phyloP scores from a whole-genome alignment of 2,888 invertebrate genomes.

The Noctuana brunneofusca region DNA sequence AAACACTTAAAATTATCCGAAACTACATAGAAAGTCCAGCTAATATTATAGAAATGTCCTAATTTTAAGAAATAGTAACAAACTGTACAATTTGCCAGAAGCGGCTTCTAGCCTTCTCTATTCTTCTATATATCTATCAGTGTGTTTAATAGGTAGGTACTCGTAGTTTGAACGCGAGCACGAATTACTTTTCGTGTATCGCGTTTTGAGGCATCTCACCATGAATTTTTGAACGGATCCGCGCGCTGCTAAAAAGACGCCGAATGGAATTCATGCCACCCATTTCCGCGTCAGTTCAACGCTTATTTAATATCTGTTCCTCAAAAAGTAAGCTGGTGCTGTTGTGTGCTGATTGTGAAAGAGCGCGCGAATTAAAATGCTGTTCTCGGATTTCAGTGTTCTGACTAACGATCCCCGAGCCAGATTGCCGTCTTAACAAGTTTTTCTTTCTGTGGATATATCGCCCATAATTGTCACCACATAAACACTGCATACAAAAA shows the following conservation, averaged over 20 bases:
- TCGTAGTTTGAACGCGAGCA: conserved; percentile 9
- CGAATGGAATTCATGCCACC: conserved; percentile 9
- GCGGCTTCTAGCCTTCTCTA: neutral
- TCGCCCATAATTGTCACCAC: too few species aligned
- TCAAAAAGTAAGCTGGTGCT: neutral
- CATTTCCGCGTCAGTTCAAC: neutral
- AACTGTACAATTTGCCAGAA: too few species aligned
- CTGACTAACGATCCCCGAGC: too few species aligned
- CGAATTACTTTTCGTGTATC: conserved; percentile 19
- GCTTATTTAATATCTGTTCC: conserved; percentile 4
- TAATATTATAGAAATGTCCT: too few species aligned
- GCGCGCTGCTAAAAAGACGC: neutral
- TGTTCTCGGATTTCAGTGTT: neutral
- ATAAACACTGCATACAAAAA: too few species aligned
- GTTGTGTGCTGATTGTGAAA: neutral
- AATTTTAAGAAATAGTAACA: too few species aligned
- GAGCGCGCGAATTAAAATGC: neutral
- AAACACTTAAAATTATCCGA: too few species aligned
- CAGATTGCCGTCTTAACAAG: too few species aligned
- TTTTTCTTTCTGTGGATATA: too few species aligned
- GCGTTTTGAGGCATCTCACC: conserved; percentile 15
- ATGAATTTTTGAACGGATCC: conserved; percentile 6
- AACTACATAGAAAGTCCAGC: too few species aligned
- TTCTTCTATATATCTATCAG: too few species aligned
- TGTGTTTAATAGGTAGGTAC: too few species aligned